Evolutionary conservation across 2,113 vertebrate species (phyloP), one percentile per base, ranked within the genome.

Genomic region (human (Homo sapiens)): DNA sequence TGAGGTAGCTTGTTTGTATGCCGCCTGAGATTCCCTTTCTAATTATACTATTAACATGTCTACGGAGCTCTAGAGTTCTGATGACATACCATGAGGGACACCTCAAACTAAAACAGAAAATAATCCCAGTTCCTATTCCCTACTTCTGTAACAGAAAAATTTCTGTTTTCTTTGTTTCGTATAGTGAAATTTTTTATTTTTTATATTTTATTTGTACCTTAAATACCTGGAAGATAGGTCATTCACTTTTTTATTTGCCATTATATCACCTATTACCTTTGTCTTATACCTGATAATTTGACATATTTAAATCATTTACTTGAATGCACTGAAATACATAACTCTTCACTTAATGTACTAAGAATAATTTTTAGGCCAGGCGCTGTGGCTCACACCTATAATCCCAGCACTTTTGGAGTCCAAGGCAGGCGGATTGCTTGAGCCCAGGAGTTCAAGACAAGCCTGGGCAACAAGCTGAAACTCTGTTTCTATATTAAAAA

Each of bases 221-320:
- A 32, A 68, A 57, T 59, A 76, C 27, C n/a, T 70, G 35, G 8
- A n/a, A 93, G 2, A 40, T 64, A 35, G 10, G n/a, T 18, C 5
- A 76, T 38, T 83, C 18, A 95, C 40, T 80, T 92, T 72, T 70
- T 64, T 68, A 40, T 73, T 79, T 96, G 55, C 16, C 45, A 73
- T 81, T 55, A 85, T 91, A 95, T 89, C 4, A 10, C 48, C 88
- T 75, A 52, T 68, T 89, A 76, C 8, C 23, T 89, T 40, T 76
- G 23, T 80, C n/a, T 85, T 94, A 90, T n/a, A 90, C 25, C 30
- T 2, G 59, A 64, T 17, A 8, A 80, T 87, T 76, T 90, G 17
- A 76, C 11, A 59, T 38, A 75, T 61, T 73, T 55, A 76, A 87
- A 57, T 64, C 73, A 68, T 68, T 84, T 91, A 18, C 48, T 38